Percentiles rank a stretch among this genome's conserved stretches.
These are phyloP conservation scores for Hyperoplus immaculatus DNA, from an alignment of 2,797 vertebrate species.

Conservation along the genomic window DNA sequence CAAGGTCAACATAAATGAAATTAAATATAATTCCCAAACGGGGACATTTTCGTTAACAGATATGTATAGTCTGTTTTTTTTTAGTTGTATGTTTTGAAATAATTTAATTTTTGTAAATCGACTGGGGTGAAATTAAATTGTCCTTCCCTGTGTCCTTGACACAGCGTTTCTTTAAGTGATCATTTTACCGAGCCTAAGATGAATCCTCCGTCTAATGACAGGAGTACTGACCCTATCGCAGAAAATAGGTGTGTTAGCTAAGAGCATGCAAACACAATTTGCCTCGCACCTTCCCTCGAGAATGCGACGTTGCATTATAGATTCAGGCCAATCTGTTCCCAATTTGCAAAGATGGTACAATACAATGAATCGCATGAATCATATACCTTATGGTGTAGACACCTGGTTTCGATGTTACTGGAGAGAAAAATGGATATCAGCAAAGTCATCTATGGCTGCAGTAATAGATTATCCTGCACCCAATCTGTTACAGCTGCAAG, in stretches of 20 bases:
- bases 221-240: conserved; percentile 75
- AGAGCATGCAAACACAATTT: conserved; percentile 76
- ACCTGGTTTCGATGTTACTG: conserved; percentile 69
- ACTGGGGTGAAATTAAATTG: conserved; percentile 71
- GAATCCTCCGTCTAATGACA: conserved; percentile 78
- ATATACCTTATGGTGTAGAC: conserved; percentile 77
- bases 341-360: conserved; percentile 75
- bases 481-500: conserved; percentile 71
- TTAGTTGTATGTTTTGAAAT: conserved; percentile 67
- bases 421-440: conserved; percentile 72
- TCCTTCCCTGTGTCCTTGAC: conserved; percentile 67
- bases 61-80: conserved; percentile 57
- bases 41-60: conserved; percentile 38
- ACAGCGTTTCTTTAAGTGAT: conserved; percentile 72
- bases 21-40: conserved; percentile 56
- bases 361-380: conserved; percentile 78
- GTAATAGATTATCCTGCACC: conserved; percentile 74
- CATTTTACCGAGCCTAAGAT: conserved; percentile 69
- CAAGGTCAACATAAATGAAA: conserved; percentile 39
- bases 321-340: conserved; percentile 69
- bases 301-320: conserved; percentile 62
- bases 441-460: conserved; percentile 73
- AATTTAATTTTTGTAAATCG: conserved; percentile 70
- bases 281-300: conserved; percentile 53
- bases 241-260: conserved; percentile 63